These are phyloP conservation scores for Amia ocellicauda DNA, from an alignment of 2,113 vertebrate species.

Conservation along the genomic window DNA sequence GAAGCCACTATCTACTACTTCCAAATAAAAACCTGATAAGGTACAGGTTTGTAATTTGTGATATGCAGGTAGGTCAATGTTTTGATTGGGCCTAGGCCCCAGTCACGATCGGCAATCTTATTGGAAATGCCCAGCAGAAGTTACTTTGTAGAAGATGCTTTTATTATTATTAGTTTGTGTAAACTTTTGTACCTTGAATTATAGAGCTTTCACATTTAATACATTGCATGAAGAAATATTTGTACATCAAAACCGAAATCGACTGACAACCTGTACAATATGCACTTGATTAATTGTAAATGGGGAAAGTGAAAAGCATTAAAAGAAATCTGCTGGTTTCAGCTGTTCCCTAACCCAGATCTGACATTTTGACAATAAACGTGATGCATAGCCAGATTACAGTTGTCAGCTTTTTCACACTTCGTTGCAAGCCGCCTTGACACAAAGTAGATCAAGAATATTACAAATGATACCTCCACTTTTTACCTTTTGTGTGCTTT, in stretches of 20 bases:
- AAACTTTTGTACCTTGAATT: too few relatives aligned
- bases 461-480: conserved; percentile 31
- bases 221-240: not conserved
- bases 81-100: too few relatives aligned
- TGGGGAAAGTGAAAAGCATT: conserved; percentile 19
- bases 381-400: conserved; percentile 42
- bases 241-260: not conserved
- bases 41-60: too few relatives aligned
- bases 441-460: conserved; percentile 8
- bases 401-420: conserved; percentile 33
- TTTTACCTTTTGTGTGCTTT: conserved; percentile 27
- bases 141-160: too few relatives aligned
- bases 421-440: conserved; percentile 29
- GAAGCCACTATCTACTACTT: too few relatives aligned
- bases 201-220: not conserved
- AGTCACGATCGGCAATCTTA: too few relatives aligned
- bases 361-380: conserved; percentile 21
- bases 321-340: conserved; percentile 14
- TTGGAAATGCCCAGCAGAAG: too few relatives aligned
- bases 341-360: not conserved
- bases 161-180: too few relatives aligned
- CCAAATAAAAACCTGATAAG: too few relatives aligned
- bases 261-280: not conserved
- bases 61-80: too few relatives aligned
- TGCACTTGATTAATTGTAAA: conserved; percentile 16